Percentiles rank a stretch among this genome's conserved stretches.
Evolutionary conservation across 2,888 invertebrate species (phyloP).

Genomic region (Petrolisthes manimaculis): DNA sequence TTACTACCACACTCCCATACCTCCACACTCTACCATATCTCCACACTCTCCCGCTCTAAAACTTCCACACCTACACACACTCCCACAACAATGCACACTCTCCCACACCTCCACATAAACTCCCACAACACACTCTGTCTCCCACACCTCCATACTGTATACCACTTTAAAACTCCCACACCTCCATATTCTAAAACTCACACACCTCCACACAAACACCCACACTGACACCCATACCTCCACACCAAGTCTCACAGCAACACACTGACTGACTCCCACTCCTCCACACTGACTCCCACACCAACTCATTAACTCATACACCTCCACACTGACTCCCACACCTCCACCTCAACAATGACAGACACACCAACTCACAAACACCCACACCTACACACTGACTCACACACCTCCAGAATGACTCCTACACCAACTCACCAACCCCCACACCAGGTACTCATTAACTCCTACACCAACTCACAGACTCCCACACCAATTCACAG

Average conservation of each 20-base stretch:
- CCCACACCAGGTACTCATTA: background rate
- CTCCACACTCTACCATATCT: background rate
- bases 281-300: background rate
- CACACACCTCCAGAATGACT: too few relatives aligned
- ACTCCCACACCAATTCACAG: background rate
- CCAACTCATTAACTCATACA: too few relatives aligned
- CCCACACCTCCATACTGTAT: background rate
- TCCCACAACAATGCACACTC: background rate
- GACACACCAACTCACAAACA: too few relatives aligned
- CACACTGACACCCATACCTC: background rate
- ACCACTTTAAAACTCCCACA: too few relatives aligned
- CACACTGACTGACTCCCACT: background rate
- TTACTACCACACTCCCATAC: background rate
- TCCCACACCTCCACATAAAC: background rate
- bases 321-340: background rate
- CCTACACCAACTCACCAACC: slow-evolving; percentile 3
- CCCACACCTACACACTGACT: too few relatives aligned
- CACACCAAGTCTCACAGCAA: background rate
- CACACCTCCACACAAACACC: background rate
- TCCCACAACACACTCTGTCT: background rate
- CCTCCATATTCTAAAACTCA: background rate
- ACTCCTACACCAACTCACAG: background rate
- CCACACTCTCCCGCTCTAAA: background rate
- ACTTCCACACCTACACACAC: background rate
- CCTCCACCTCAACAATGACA: too few relatives aligned